These are phyloP conservation scores for Steinernema carpocapsae DNA, from an alignment of 2,888 invertebrate species.

Conservation along the genomic window DNA sequence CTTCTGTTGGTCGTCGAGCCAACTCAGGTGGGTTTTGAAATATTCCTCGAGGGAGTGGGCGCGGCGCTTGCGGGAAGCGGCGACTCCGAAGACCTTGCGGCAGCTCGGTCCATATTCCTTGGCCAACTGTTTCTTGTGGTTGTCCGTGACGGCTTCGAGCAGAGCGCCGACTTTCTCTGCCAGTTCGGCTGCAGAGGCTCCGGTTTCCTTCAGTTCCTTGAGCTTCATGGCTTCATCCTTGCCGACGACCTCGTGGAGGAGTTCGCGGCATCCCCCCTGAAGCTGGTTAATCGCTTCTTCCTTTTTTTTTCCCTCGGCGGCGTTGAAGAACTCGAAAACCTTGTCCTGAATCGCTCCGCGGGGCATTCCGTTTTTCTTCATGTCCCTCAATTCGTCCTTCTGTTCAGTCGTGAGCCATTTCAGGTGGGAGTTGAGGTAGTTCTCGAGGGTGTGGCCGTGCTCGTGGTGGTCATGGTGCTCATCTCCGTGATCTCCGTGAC, in stretches of 20 bases:
- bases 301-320: conserved; percentile 40
- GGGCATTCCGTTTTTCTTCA: conserved; percentile 17
- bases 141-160: conserved; percentile 40
- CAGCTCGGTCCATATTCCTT: conserved; percentile 42
- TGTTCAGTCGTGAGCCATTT: conserved; percentile 49
- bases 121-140: conserved; percentile 44
- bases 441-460: neutral
- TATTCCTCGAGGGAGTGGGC: conserved; percentile 19
- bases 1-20: conserved; percentile 40
- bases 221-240: conserved; percentile 25
- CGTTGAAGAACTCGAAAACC: conserved; percentile 15
- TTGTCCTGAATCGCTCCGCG: conserved; percentile 1
- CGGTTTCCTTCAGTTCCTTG: conserved; percentile 29
- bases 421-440: conserved; percentile 45
- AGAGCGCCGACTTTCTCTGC: conserved; percentile 33
- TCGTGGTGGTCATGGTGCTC: conserved; percentile 11
- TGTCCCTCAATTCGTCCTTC: conserved; percentile 38
- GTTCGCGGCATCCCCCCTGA: conserved; percentile 21
- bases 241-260: conserved; percentile 22
- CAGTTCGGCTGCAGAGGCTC: conserved; percentile 23
- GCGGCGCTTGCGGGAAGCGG: neutral
- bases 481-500: neutral
- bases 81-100: conserved; percentile 37
- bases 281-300: conserved; percentile 20
- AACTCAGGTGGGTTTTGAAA: conserved; percentile 33